Base-by-base conservation (phyloP, 2,797 vertebrate genomes). In the Orestias chungarensis region DNA sequence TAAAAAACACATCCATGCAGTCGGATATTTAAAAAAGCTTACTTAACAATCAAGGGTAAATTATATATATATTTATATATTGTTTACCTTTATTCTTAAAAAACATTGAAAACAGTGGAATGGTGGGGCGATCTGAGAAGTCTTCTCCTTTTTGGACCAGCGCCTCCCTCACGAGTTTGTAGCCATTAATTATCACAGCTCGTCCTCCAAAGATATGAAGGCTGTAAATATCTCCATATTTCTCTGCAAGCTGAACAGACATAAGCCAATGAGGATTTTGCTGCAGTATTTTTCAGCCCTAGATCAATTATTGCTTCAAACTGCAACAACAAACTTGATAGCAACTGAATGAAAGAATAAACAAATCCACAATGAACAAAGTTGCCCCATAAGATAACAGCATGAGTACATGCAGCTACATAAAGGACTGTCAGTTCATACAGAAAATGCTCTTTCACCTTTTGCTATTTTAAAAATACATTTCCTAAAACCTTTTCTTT, bases 181-280 rank as follows among this genome's bases (percentile, higher is more conserved):
- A 88, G n/a, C 91, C 85, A 55, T 84, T 82, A 6, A 94, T 6
- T 4, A 93, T 27, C 49, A 92, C 91, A 20, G 82, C 4, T 29
- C 81, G 80, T 62, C 61, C 73, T 62, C 88, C 92, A 43, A 93
- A 81, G n/a, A 93, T 2, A 43, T 68, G 69, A 42, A 93, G 67
- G 54, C 81, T 90, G 71, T 86, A 93, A 68, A 92, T 33, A 4
- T 87, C 79, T 50, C 89, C 93, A 68, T 92, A 90, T 78, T 90
- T 88, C 72, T 86, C 43, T 86, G 86, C 80, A 85, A 90, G 86
- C 91, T 93, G 78, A 69, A 78, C 7, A 78, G 35, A 88, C 38
- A 78, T 9, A 43, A 20, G n/a, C 11, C 49, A 9, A 35, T 17
- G 31, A 3, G 15, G 40, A 29, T 43, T 62, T 20, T 0, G 5